Evolutionary conservation across 2,113 vertebrate species (phyloP).

Genomic region (Heterocephalus glaber): DNA sequence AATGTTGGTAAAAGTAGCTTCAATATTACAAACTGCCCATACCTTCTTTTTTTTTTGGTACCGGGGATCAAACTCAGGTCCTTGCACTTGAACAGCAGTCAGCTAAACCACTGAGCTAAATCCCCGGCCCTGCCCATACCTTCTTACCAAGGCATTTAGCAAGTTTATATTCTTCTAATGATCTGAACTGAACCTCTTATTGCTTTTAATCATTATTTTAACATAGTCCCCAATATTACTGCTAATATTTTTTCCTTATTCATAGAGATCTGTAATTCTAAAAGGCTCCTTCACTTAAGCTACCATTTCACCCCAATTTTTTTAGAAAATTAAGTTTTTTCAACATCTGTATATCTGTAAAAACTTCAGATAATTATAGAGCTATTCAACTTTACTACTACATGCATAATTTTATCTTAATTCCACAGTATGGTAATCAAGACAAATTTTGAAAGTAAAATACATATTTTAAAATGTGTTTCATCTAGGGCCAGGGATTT

Average conservation of each 20-base stretch:
- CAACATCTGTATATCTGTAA: not conserved
- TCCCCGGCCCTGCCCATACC: no score
- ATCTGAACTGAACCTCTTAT: conserved; percentile 30
- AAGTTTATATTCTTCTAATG: conserved; percentile 21
- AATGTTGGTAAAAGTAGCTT: not conserved
- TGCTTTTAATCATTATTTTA: conserved; percentile 37
- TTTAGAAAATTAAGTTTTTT: conserved; percentile 36
- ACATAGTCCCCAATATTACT: conserved; percentile 28
- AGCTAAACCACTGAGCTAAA: no score
- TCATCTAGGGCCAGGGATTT: no score
- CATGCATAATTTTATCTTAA: conserved; percentile 14
- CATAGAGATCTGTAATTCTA: not conserved
- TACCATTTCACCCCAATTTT: not conserved
- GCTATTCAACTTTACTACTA: not conserved
- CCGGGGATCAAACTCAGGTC: no score
- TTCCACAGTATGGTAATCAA: conserved; percentile 20
- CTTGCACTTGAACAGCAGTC: no score
- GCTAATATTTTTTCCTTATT: conserved; percentile 7
- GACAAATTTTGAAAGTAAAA: conserved; percentile 67
- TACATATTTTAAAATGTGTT: conserved; percentile 65
- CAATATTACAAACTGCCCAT: conserved; percentile 9
- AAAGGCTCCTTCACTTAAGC: not conserved
- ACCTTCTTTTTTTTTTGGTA: no score
- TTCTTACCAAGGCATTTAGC: conserved; percentile 25
- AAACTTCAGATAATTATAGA: not conserved